Evolutionary conservation across 2,888 invertebrate species (phyloP).

Genomic region (Cylloceria caligata): DNA sequence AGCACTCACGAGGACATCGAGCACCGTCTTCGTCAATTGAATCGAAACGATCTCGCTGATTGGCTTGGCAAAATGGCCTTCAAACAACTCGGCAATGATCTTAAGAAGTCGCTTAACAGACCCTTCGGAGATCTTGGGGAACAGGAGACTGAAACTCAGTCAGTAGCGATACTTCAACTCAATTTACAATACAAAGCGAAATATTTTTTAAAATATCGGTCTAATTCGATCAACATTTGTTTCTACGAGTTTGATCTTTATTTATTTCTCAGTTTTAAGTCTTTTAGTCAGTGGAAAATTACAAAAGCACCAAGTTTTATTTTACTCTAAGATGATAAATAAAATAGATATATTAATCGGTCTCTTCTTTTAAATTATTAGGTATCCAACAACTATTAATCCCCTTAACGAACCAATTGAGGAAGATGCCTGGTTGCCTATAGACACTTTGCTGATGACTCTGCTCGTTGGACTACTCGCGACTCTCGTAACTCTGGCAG

Average conservation of each 20-base stretch:
- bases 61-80: constrained; percentile 88
- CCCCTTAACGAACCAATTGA: constrained; percentile 64
- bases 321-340: neutral
- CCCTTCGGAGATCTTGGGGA: constrained; percentile 74
- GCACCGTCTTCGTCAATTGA: constrained; percentile 87
- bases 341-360: too few relatives aligned
- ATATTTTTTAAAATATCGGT: neutral
- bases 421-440: constrained; percentile 75
- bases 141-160: constrained; percentile 72
- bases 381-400: constrained; percentile 71
- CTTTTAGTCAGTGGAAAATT: too few relatives aligned
- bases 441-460: constrained; percentile 75
- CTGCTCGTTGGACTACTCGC: constrained; percentile 72
- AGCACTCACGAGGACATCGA: constrained; percentile 86
- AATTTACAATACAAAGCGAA: neutral
- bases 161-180: constrained; percentile 2
- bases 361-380: constrained; percentile 51
- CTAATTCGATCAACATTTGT: neutral
- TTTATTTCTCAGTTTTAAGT: too few relatives aligned
- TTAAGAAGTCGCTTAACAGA: constrained; percentile 80
- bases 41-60: constrained; percentile 86
- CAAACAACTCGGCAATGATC: constrained; percentile 85
- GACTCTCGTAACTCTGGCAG: constrained; percentile 70
- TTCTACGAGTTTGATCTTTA: too few relatives aligned
- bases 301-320: neutral